These are phyloP conservation scores for Erythrolamprus reginae DNA, from an alignment of 2,113 vertebrate genomes.

Conservation along the genomic window DNA sequence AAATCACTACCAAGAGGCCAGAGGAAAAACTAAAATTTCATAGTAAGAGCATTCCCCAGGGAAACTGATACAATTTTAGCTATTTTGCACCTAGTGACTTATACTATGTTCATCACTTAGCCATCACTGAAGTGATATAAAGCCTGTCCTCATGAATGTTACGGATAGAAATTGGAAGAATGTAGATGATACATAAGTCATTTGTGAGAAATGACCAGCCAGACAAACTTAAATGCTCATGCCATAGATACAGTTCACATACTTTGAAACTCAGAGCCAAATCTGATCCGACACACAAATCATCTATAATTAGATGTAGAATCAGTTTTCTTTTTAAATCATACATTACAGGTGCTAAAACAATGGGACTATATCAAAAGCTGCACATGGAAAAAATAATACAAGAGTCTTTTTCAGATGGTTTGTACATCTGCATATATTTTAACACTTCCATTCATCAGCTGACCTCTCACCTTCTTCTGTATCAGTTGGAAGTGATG, in stretches of 20 bases:
- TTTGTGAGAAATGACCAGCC: neutral
- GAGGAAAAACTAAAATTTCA: neutral
- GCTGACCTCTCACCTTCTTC: neutral
- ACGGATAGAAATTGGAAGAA: neutral
- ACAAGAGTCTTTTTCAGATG: conserved; percentile 20
- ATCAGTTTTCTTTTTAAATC: conserved; percentile 3
- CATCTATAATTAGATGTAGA: neutral
- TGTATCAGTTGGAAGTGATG: conserved; percentile 46
- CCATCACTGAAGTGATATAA: neutral
- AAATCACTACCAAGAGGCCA: neutral
- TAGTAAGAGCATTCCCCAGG: neutral
- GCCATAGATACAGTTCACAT: neutral
- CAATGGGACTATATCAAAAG: conserved; percentile 27
- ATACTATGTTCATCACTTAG: neutral
- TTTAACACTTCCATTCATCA: conserved; percentile 43
- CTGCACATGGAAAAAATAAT: conserved; percentile 31
- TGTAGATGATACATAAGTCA: neutral
- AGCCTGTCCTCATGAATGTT: neutral
- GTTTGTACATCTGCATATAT: conserved; percentile 47
- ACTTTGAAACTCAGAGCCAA: neutral
- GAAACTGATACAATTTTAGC: neutral
- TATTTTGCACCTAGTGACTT: neutral
- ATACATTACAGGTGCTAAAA: conserved; percentile 40
- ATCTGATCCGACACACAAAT: neutral
- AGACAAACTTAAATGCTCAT: neutral